Base-by-base conservation (phyloP, 2,888 invertebrate genomes). In the Lordiphosa andalusiaca region DNA sequence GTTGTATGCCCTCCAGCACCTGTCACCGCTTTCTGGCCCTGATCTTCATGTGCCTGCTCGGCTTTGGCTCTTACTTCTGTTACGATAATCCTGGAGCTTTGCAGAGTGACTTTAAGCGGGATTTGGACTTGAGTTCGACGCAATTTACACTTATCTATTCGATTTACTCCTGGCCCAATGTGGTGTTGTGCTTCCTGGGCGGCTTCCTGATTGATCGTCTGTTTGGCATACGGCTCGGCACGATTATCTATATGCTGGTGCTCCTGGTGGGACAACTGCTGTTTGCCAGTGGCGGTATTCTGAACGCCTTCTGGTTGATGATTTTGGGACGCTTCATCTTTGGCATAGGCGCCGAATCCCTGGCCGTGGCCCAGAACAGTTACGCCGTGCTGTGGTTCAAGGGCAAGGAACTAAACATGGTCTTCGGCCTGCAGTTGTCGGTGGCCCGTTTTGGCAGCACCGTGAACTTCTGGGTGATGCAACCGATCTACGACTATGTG, bases 311-410 rank as follows among this genome's bases (percentile, higher is more conserved):
- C 88, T 95, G 95, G 95, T 69, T 98, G n/a, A 98, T 98, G 97
- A 93, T 96, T 81, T 85, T 95, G 6, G 98, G 98, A 19, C 91
- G 99, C 90, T 97, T 99, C 90, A 91, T 99, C 84, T 99, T 98
- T 91, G 98, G 98, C 52, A 95, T 98, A 88, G 99, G 98, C 25
- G 98, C 98, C 10, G 99, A 99, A 90, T 98, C 98, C 0, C 90
- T 99, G 64, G 96, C 97, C 55, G 98, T 99, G 9, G 98, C 97
- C 5, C 98, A 98, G 86, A 99, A 99, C 89, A 98, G 95, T 82
- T 99, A 98, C 90, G 98, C 98, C 0, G 98, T 98, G 0, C 91
- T 96, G 37, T 99, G 99, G 99, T 99, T 99, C 88, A 97, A 97
- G 90, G 98, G 98, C 52, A 96, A 95, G 90, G 98, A 98, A 90